Conservation (phyloP, 1,140 invertebrate genomes). For the Cotesia chilonis region DNA sequence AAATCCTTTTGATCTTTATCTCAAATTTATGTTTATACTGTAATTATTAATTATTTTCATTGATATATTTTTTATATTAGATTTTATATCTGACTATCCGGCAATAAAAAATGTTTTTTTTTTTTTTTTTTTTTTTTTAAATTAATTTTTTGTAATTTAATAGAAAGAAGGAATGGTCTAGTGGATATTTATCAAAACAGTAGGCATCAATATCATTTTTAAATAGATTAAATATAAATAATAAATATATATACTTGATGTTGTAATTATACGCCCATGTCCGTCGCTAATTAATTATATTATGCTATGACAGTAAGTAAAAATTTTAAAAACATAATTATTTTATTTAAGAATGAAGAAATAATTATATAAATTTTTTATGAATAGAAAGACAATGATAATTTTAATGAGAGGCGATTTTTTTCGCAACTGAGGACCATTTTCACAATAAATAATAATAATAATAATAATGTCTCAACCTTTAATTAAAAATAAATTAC, state of each 20-base stretch:
- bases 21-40: background rate
- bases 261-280: background rate
- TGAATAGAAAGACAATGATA: slow-evolving; percentile 16
- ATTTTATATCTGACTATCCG: background rate
- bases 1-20: slow-evolving; percentile 10
- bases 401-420: slow-evolving; percentile 33
- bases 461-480: background rate
- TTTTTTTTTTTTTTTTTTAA: too few species aligned
- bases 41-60: background rate
- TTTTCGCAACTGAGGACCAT: slow-evolving; percentile 37
- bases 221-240: background rate
- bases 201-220: background rate
- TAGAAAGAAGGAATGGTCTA: background rate
- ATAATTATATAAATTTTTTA: slow-evolving; percentile 1
- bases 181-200: background rate
- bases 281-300: background rate
- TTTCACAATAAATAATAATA: background rate
- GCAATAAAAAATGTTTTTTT: background rate
- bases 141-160: too few species aligned
- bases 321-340: background rate
- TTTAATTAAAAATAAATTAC: background rate
- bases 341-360: background rate
- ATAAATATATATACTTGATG: background rate
- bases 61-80: slow-evolving; percentile 5
- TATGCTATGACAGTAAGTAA: background rate